Conservation (phyloP, 1,140 invertebrate genomes). For the Aphis gossypii region DNA sequence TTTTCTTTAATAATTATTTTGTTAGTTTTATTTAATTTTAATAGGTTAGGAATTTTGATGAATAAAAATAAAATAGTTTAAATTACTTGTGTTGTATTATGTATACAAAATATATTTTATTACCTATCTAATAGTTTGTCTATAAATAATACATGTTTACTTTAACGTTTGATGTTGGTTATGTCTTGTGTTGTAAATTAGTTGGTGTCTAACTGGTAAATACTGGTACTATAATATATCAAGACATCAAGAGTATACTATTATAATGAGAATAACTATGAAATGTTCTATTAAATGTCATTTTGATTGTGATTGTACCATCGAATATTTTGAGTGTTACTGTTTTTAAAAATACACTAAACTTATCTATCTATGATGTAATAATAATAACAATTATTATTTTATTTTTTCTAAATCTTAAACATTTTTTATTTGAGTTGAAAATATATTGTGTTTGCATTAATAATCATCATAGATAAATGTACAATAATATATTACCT, state of each 20-base stretch:
- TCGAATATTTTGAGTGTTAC: neutral
- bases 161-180: neutral
- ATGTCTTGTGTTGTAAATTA: neutral
- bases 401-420: neutral
- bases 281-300: neutral
- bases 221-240: neutral
- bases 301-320: neutral
- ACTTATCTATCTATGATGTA: neutral
- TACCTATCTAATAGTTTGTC: neutral
- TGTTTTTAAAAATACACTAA: neutral
- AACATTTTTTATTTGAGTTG: neutral
- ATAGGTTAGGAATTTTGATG: neutral
- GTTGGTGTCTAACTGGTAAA: neutral
- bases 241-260: neutral
- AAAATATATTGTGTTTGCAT: neutral
- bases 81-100: neutral
- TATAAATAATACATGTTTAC: neutral
- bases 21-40: neutral
- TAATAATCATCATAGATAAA: neutral
- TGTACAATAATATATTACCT: neutral
- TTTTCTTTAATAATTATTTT: neutral
- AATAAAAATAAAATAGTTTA: neutral
- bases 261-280: neutral
- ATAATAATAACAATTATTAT: neutral
- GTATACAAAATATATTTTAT: neutral